phyloP scores from a whole-genome alignment of 2,888 invertebrate genomes.

The Flexamia atlantica region DNA sequence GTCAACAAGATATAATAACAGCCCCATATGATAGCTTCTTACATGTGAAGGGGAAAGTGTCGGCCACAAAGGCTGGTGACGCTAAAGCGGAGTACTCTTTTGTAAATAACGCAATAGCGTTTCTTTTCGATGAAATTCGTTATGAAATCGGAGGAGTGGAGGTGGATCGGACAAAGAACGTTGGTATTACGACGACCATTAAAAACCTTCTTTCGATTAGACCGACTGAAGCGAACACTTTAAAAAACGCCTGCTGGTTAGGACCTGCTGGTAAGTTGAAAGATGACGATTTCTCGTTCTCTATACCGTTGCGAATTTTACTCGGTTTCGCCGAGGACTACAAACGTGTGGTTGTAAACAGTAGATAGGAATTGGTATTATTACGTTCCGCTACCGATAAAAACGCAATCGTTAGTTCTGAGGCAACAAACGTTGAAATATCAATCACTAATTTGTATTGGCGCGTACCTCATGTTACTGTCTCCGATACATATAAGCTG shows the following conservation, averaged over 20 bases:
- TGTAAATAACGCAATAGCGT: conserved; percentile 15
- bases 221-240: too few relatives aligned
- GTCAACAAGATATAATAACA: conserved; percentile 10
- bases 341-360: too few relatives aligned
- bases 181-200: conserved; percentile 12
- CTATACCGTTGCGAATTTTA: too few relatives aligned
- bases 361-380: too few relatives aligned
- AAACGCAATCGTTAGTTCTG: too few relatives aligned
- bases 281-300: too few relatives aligned
- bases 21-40: background rate
- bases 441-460: background rate
- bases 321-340: too few relatives aligned
- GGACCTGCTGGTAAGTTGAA: too few relatives aligned
- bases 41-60: background rate
- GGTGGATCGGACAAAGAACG: conserved; percentile 30
- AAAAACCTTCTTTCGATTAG: background rate
- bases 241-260: too few relatives aligned
- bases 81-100: background rate
- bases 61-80: background rate
- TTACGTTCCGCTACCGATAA: too few relatives aligned
- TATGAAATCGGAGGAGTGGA: conserved; percentile 25
- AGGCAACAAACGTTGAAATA: too few relatives aligned
- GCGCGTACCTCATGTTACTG: conserved; percentile 3
- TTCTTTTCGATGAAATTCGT: conserved; percentile 19
- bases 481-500: background rate